These are phyloP conservation scores for Oscheius sp. DNA, from an alignment of 2,888 invertebrate species.

Conservation along the genomic window DNA sequence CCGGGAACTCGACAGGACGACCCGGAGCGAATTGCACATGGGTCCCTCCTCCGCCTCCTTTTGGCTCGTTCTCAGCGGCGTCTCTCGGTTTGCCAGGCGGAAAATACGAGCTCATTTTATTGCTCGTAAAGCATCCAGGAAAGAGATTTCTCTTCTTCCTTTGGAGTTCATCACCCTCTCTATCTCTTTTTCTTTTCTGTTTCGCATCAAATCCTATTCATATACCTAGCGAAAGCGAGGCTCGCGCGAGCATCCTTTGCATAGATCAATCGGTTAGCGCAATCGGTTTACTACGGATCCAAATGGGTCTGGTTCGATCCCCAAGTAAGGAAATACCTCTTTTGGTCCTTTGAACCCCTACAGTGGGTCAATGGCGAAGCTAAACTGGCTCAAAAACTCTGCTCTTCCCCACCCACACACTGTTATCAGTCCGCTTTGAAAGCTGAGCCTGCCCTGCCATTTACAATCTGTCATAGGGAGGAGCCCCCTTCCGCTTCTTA, in stretches of 20 bases:
- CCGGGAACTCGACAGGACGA: conserved; percentile 18
- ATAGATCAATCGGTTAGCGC: no score
- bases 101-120: conserved; percentile 6
- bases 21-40: conserved; percentile 26
- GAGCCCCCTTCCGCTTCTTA: neutral
- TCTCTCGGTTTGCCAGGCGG: conserved; percentile 1
- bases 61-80: neutral
- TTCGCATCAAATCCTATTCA: no score
- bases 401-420: neutral
- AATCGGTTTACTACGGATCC: no score
- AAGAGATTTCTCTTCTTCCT: neutral
- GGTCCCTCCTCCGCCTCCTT: neutral
- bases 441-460: neutral
- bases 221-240: no score
- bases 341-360: no score
- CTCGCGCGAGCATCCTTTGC: no score
- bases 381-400: no score
- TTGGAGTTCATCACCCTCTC: neutral
- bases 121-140: neutral
- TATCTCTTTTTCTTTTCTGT: neutral
- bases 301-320: no score
- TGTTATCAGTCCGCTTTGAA: neutral
- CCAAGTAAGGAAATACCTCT: no score
- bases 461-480: no score
- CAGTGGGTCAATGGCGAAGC: no score